Evolutionary conservation across 2,113 vertebrate species (phyloP).

Genomic region (Lynx canadensis): DNA sequence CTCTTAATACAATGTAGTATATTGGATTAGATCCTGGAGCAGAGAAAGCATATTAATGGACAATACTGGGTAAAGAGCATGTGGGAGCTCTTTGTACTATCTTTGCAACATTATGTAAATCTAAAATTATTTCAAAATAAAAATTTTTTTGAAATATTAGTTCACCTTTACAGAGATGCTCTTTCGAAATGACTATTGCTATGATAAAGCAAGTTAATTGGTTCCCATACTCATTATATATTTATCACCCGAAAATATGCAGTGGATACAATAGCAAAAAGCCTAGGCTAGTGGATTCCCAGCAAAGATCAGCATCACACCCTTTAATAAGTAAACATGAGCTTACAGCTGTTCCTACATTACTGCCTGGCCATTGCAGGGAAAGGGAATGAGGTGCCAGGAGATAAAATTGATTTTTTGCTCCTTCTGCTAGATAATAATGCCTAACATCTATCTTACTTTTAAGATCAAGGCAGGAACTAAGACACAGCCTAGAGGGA

Average conservation of each 20-base stretch:
- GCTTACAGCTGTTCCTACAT: conserved; percentile 20
- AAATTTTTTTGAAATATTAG: background rate
- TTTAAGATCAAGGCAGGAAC: conserved; percentile 83
- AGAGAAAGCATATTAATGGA: background rate
- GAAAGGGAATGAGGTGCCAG: conserved; percentile 60
- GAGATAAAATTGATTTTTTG: conserved; percentile 84
- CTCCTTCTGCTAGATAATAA: conserved; percentile 80
- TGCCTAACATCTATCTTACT: conserved; percentile 82
- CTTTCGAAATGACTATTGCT: background rate
- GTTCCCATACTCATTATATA: background rate
- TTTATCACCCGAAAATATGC: background rate
- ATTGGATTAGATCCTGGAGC: background rate
- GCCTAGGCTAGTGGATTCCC: conserved; percentile 56
- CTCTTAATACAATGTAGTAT: background rate
- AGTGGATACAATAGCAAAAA: background rate
- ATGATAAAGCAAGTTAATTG: background rate
- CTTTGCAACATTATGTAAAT: background rate
- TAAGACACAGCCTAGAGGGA: conserved; percentile 67
- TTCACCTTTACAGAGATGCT: background rate
- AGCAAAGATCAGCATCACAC: conserved; percentile 55
- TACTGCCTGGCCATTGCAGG: conserved; percentile 32
- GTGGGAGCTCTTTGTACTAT: background rate
- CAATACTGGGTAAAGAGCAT: background rate
- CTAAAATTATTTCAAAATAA: background rate
- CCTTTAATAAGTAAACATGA: conserved; percentile 74